A percentile compares a stretch with the other conserved stretches of the same genome.
Evolutionary conservation across 2,888 invertebrate species (phyloP).

Genomic region (Caenorhabditis parvicauda): DNA sequence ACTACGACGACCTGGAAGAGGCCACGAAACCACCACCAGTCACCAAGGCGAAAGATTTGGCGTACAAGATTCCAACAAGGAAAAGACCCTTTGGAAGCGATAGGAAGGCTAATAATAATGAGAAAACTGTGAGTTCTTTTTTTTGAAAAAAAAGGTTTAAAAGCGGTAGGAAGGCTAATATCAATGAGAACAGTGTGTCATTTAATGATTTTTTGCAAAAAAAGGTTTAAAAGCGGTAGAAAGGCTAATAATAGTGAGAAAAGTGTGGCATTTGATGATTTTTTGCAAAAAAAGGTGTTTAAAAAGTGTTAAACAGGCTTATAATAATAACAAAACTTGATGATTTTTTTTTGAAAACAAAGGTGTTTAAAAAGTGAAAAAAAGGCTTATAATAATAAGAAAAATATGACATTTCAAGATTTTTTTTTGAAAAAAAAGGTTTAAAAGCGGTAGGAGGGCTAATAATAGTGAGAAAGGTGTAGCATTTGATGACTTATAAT

Average conservation of each 20-base stretch:
- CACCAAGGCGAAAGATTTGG: constrained; percentile 13
- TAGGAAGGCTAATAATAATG: no score
- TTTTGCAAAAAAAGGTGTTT: constrained; percentile 15
- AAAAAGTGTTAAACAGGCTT: constrained; percentile 14
- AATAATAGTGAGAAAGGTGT: no score
- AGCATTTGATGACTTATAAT: no score
- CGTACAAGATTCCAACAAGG: constrained; percentile 26
- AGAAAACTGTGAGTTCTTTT: no score
- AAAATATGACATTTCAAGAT: constrained; percentile 10
- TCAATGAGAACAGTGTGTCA: no score
- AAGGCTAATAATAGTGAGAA: no score
- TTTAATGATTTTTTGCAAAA: no score
- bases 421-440: constrained; percentile 14
- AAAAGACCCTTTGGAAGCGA: constrained; percentile 18
- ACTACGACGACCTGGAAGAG: constrained; percentile 9
- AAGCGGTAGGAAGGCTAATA: constrained; percentile 14
- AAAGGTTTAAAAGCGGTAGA: constrained; percentile 16
- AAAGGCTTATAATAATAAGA: not conserved
- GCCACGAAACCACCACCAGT: not conserved
- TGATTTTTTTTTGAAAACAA: no score
- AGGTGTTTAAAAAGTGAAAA: not conserved
- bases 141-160: constrained; percentile 15
- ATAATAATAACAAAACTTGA: no score
- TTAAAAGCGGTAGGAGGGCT: constrained; percentile 16
- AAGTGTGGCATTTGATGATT: no score